Evolutionary conservation across 2,113 vertebrate species (phyloP), one percentile per base, ranked within the genome.

Genomic region (Stegastes partitus): DNA sequence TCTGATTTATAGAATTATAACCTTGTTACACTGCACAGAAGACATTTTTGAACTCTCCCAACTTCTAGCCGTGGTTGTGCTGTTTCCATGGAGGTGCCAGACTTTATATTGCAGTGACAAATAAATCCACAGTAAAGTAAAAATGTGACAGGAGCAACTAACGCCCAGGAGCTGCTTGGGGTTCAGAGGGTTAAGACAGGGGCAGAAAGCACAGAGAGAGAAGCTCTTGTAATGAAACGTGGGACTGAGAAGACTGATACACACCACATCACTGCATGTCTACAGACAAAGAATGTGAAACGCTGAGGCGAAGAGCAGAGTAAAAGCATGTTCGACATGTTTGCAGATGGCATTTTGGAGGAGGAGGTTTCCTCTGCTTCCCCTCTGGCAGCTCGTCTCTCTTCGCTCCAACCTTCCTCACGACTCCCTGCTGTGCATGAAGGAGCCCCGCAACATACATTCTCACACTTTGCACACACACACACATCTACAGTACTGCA

Each of bases 341-440:
- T 45, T 68, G 23, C 55, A 68, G 58, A 77, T 19, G 26, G 28
- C 37, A 67, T 67, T 67, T 65, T 22, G 21, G 19, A 58, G 12
- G 15, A 56, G 47, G 51, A 45, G 42, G 62, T 55, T 68, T 75
- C 65, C 56, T 77, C 54, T 25, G 49, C 22, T 58, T 51, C 34
- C 63, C 58, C 18, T 63, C 42, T 47, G 53, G 37, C 72, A 15
- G 55, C 42, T 68, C 59, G 14, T 37, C 25, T 4, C 31, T 57
- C 75, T 67, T 63, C 21, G 51, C 55, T 79, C 65, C 54, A 73
- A 26, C 62, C 50, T 42, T 37, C 25, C 72, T 75, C 65, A 31
- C 4, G 14, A 55, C 57, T 31, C 6, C 51, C 80, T 2, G 3
- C 79, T 54, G 73, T 19, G 72, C n/a, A 23, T 25, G 56, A 76